A percentile compares a stretch with the other conserved stretches of the same genome.
These are phyloP conservation scores for Spheniscus humboldti DNA, from an alignment of 2,797 vertebrate genomes.

Conservation along the genomic window DNA sequence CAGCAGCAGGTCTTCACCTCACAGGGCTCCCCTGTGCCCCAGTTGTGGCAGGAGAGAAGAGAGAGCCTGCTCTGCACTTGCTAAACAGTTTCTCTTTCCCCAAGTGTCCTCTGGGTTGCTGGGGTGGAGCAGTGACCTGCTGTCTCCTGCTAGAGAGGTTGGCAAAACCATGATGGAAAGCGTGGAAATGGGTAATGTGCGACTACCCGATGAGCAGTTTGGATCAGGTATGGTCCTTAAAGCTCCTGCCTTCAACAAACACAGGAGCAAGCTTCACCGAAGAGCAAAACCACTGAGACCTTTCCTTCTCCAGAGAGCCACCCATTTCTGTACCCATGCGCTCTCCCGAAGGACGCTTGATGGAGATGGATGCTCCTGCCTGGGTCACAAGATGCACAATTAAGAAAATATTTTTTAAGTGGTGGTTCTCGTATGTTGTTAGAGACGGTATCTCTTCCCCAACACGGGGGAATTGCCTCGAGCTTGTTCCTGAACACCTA, in stretches of 20 bases:
- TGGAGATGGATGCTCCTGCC: neutral
- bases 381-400: neutral
- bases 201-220: fast-evolving
- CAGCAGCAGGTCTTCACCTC: neutral
- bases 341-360: neutral
- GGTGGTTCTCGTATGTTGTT: fast-evolving
- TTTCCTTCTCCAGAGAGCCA: neutral
- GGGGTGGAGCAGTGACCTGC: neutral
- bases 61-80: neutral
- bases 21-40: neutral
- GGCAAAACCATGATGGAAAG: neutral
- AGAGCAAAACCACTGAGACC: neutral
- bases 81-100: neutral
- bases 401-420: neutral
- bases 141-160: neutral
- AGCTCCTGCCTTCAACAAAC: neutral
- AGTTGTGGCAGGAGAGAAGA: neutral
- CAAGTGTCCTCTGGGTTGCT: neutral
- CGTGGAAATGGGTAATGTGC: fast-evolving
- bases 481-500: neutral
- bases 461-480: fast-evolving
- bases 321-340: fast-evolving
- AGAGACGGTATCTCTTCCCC: neutral
- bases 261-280: neutral
- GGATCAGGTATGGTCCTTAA: fast-evolving